Base-by-base conservation (phyloP, 2,888 invertebrate species). In the Aporophyla nigra region DNA sequence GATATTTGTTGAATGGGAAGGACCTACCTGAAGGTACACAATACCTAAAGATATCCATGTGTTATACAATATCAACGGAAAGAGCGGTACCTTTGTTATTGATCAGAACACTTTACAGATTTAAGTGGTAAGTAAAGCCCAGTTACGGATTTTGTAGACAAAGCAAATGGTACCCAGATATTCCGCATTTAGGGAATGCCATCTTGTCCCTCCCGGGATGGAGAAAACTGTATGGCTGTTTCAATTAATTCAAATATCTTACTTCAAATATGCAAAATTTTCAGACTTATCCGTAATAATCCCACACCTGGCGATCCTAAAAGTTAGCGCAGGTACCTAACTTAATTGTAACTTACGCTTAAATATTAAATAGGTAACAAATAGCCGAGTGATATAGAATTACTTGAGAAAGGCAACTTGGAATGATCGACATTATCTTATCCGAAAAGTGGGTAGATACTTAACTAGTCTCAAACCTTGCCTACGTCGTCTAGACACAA, bases 281-380 rank as follows among this genome's bases (percentile, higher is more conserved):
- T 43, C 6, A 21, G 12, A 12, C 4, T 27, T 24, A 63, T 63
- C 51, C 19, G 16, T 53, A 5, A 16, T 16, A 40, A 16, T 46
- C 5, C 6, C 6, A 59, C 74, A 61, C 33, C 74, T 71, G 72
- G 71, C 51, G 19, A 61, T 61, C 61, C 74, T 46, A 5, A 71
- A 71, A 46, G 46, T 61, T 43, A 5, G 19, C 33, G 19, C 9
- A 49, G 14, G 7, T 12, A 56, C 14, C 7, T 10, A 51, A 72
- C 19, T 14, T 73, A 49, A 69, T 49, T 24, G 24, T 40, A 21
- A 51, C 51, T 27, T 33, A 24, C 10, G 16, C 70, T 70, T 21
- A 27, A 73, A 27, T 70, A 59, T 59, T 70, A 59, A 70, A 58
- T 40, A 59, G n/a, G 58, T 40, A 59, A 71, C 71, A 73, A 24